phyloP scores from a whole-genome alignment of 2,888 invertebrate species.

The Philaethria dido region DNA sequence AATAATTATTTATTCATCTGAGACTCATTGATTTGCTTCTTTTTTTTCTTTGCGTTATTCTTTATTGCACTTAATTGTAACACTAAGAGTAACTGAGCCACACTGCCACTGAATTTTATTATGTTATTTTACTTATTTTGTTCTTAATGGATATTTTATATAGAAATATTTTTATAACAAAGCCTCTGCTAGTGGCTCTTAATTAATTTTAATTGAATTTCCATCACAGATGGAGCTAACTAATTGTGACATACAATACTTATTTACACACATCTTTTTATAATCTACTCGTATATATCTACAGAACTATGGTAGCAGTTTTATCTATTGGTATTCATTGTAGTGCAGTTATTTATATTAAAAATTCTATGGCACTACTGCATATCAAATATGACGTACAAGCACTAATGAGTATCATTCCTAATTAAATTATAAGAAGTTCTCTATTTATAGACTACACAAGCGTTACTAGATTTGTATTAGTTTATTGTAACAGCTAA shows the following conservation, averaged over 20 bases:
- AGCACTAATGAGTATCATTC: slow-evolving; percentile 18
- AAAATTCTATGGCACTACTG: slow-evolving; percentile 13
- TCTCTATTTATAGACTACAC: not conserved
- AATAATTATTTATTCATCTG: slow-evolving; percentile 37
- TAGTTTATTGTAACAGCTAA: slow-evolving; percentile 9
- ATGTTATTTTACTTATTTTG: not conserved
- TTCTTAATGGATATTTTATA: not conserved
- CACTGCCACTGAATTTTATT: not conserved
- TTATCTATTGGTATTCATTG: slow-evolving; percentile 43
- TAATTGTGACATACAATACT: slow-evolving; percentile 42
- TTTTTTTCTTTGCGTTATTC: not conserved
- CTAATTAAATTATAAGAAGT: not conserved
- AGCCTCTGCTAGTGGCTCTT: slow-evolving; percentile 33
- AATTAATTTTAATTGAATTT: slow-evolving; percentile 29
- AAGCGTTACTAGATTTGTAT: slow-evolving; percentile 5
- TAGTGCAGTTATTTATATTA: slow-evolving; percentile 23
- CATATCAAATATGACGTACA: slow-evolving; percentile 1
- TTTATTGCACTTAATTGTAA: slow-evolving; percentile 25
- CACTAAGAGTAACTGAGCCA: not conserved
- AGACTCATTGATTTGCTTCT: slow-evolving; percentile 21
- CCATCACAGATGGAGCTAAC: slow-evolving; percentile 43
- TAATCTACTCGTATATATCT: slow-evolving; percentile 38
- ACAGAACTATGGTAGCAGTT: slow-evolving; percentile 35
- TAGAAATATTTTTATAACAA: slow-evolving; percentile 1
- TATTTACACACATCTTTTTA: slow-evolving; percentile 44